Evolutionary conservation across 2,797 vertebrate genomes (phyloP), one percentile per base, ranked within the genome.

Genomic region (Lithobates sylvaticus): DNA sequence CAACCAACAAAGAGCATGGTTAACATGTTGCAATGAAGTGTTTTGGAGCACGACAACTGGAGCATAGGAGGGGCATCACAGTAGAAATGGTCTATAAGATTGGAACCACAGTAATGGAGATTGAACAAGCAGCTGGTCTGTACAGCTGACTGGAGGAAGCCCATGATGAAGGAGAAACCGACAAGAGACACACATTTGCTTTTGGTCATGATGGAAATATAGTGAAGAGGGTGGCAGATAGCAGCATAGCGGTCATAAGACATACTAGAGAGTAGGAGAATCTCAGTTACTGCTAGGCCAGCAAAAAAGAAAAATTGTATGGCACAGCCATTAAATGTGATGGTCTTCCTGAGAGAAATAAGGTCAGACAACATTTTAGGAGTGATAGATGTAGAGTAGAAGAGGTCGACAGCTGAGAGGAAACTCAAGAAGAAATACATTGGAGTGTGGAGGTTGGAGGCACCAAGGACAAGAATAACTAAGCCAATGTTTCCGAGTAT

Each of bases 201-300:
- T 54, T 78, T 78, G n/a, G 34, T 78, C 76, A 78, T 78, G 34
- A 67, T 78, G 10, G 61, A 65, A 12, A 27, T 34, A 18, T 78
- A 78, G 61, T 78, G 76, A 12, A 78, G 76, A 67, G 76, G 76
- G 34, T 78, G 76, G n/a, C 76, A 78, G 34, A 78, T 78, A 8
- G 76, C 76, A 21, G 26, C 36, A 36, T 78, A 78, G 3, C 76
- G 76, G 61, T 78, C 76, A 67, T 65, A 78, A 0, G 76, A 65
- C 76, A 78, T 78, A 36, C 6, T 78, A 5, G 76, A 65, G 21
- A 78, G 76, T 3, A 78, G 76, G 42, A 78, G 5, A 39, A 36
- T 10, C 54, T 78, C 76, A 26, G 9, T 78, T 39, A 10, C 23
- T 39, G 5, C 76, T 8, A 78, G 58, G 13, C 32, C 61, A 21